Percentiles rank a stretch among this genome's conserved stretches.
These are phyloP conservation scores for Eupleurogrammus muticus DNA, from an alignment of 2,797 vertebrate genomes.

Conservation along the genomic window DNA sequence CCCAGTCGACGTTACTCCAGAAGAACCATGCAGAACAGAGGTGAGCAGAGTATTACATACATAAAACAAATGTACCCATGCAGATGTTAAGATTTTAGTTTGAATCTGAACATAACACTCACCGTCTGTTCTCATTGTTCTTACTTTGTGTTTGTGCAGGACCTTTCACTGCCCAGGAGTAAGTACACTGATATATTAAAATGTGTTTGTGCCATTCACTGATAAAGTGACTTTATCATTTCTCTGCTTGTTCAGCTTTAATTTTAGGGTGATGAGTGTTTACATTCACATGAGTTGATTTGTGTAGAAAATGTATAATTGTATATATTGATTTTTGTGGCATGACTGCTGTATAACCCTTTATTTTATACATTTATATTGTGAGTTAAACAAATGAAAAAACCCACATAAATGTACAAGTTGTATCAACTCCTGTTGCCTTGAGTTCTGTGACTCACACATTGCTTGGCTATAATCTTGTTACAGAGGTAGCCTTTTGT, in stretches of 20 bases:
- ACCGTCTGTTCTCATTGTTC: conserved; percentile 28
- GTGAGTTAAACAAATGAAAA: not conserved
- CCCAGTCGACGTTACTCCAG: conserved; percentile 97
- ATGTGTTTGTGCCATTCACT: not conserved
- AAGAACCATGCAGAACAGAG: conserved; percentile 91
- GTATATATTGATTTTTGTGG: not conserved
- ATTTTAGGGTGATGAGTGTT: not conserved
- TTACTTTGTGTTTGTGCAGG: conserved; percentile 72
- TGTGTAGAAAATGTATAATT: not conserved
- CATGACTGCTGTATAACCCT: not conserved
- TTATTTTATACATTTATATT: not conserved
- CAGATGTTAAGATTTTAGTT: not conserved
- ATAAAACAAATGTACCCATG: not conserved
- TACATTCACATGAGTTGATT: not conserved
- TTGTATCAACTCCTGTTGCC: conserved; percentile 1
- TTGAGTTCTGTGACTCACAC: conserved; percentile 22
- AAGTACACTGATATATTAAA: conserved; percentile 63
- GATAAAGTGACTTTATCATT: not conserved
- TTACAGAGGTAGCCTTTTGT: conserved; percentile 40
- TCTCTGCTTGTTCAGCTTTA: not conserved
- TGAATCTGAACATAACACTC: conserved; percentile 8
- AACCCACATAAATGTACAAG: not conserved
- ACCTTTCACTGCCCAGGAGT: conserved; percentile 75
- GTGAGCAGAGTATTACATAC: conserved; percentile 68
- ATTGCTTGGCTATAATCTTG: conserved; percentile 36